These are phyloP conservation scores for Sisor rabdophorus DNA, from an alignment of 2,113 vertebrate genomes.

Conservation along the genomic window DNA sequence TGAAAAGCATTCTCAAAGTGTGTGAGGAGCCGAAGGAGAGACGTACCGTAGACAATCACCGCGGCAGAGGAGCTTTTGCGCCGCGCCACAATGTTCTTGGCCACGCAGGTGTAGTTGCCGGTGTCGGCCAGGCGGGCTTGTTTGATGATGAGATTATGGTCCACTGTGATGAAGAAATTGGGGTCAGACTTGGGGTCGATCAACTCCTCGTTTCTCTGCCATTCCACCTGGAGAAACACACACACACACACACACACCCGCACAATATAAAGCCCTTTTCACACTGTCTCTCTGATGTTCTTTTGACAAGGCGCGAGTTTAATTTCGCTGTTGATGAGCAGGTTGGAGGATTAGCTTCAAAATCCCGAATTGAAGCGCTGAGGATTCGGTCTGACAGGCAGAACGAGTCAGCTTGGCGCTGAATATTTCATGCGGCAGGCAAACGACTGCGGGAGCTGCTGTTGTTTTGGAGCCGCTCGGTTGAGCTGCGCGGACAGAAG, in stretches of 20 bases:
- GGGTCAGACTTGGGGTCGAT: conserved; percentile 84
- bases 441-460: conserved; percentile 52
- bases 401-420: conserved; percentile 25
- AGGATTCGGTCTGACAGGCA: conserved; percentile 17
- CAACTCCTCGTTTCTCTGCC: conserved; percentile 90
- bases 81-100: conserved; percentile 96
- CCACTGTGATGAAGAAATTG: conserved; percentile 86
- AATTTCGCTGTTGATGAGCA: not conserved
- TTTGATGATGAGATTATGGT: conserved; percentile 92
- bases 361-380: not conserved
- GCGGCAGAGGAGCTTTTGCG: conserved; percentile 86
- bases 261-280: conserved; percentile 24
- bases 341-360: conserved; percentile 14
- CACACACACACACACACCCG: conserved; percentile 12
- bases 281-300: conserved; percentile 26
- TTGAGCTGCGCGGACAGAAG: conserved; percentile 51
- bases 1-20: conserved; percentile 4
- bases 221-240: conserved; percentile 81
- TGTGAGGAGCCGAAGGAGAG: conserved; percentile 43
- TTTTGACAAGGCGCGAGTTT: conserved; percentile 22
- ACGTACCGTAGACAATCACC: conserved; percentile 86
- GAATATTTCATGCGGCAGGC: conserved; percentile 46
- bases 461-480: conserved; percentile 61
- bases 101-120: conserved; percentile 96
- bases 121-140: conserved; percentile 92